phyloP scores from a whole-genome alignment of 1,140 invertebrate species.

The Cotesia vestalis region DNA sequence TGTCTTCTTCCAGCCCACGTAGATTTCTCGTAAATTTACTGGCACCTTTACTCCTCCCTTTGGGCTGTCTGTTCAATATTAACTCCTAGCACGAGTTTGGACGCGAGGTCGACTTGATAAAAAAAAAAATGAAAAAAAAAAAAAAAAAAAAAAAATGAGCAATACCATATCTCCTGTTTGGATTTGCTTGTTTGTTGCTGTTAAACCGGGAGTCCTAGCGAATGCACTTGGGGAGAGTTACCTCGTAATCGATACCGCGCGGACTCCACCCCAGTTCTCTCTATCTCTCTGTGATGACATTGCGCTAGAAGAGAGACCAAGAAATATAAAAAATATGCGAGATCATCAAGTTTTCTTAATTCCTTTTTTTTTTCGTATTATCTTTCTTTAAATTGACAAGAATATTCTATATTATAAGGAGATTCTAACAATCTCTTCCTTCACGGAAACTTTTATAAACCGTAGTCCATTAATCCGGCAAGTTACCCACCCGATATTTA shows the following conservation, averaged over 20 bases:
- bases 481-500: too few species aligned
- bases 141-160: constrained; percentile 35
- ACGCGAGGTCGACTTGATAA: constrained; percentile 12
- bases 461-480: too few species aligned
- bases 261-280: constrained; percentile 13
- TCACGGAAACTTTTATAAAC: too few species aligned
- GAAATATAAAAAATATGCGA: constrained; percentile 9
- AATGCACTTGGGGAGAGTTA: constrained; percentile 30
- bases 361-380: neutral
- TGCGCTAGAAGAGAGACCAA: constrained; percentile 14
- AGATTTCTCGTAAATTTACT: constrained; percentile 23
- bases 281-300: constrained; percentile 5
- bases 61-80: constrained; percentile 18
- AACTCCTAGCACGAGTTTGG: constrained; percentile 26
- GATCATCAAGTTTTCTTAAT: neutral
- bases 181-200: constrained; percentile 63
- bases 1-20: neutral
- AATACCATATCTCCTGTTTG: constrained; percentile 61
- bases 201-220: constrained; percentile 48
- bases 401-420: neutral
- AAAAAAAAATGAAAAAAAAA: constrained; percentile 21
- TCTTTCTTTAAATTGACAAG: neutral
- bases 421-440: neutral
- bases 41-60: neutral
- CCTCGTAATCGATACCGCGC: constrained; percentile 26